phyloP scores from a whole-genome alignment of 2,113 vertebrate species.

The Thermophis baileyi region DNA sequence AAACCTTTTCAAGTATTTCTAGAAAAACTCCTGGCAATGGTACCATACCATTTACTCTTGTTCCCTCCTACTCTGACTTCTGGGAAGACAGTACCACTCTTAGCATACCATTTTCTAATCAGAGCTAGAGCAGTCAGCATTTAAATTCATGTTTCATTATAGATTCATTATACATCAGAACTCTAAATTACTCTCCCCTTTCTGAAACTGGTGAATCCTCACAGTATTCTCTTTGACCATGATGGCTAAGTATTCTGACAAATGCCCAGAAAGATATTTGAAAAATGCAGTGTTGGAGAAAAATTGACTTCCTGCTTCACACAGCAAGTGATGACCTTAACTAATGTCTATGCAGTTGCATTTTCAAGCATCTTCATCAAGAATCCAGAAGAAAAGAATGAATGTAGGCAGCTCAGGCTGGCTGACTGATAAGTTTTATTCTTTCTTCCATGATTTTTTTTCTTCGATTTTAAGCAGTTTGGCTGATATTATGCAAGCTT shows the following conservation, averaged over 20 bases:
- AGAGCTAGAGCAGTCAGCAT: neutral
- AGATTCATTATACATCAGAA: neutral
- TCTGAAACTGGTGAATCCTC: neutral
- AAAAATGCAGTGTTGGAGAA: neutral
- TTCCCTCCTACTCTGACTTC: neutral
- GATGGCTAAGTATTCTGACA: neutral
- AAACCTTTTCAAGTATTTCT: neutral
- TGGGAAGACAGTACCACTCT: neutral
- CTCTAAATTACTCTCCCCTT: neutral
- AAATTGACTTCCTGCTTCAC: neutral
- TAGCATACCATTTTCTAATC: neutral
- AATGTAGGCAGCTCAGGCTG: neutral
- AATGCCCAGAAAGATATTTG: neutral
- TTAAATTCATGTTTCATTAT: neutral
- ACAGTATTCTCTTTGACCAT: neutral
- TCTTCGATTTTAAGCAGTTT: neutral
- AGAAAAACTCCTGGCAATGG: neutral
- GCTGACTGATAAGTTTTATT: neutral
- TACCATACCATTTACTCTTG: neutral
- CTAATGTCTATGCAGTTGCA: neutral
- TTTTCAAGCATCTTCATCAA: neutral
- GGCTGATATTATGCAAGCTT: neutral
- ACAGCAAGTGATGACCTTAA: neutral
- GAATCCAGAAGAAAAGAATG: neutral
- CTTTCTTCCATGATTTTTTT: neutral